phyloP scores from a whole-genome alignment of 2,888 invertebrate genomes.

The Scaptomyza cyrtandrae region DNA sequence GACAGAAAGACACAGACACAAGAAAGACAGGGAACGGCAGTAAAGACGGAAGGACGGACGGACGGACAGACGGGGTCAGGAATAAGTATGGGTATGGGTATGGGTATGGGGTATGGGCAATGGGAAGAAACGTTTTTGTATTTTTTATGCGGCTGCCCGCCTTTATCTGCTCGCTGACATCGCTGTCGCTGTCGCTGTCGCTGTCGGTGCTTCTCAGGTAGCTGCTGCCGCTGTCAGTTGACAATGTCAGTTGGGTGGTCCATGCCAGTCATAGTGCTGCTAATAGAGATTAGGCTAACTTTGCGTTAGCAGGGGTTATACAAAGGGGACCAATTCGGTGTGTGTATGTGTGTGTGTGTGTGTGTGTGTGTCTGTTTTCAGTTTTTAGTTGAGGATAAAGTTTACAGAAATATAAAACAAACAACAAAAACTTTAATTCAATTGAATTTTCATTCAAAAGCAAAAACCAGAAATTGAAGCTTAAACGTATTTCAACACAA shows the following conservation, averaged over 20 bases:
- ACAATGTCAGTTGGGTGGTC: constrained; percentile 73
- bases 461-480: not conserved
- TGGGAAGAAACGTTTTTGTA: constrained; percentile 20
- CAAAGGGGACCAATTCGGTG: constrained; percentile 6
- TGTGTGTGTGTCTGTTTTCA: not conserved
- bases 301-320: constrained; percentile 1
- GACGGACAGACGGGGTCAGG: not conserved
- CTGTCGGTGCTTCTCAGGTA: constrained; percentile 51
- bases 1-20: constrained; percentile 1
- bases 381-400: not conserved
- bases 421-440: too few relatives aligned
- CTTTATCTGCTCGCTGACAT: constrained; percentile 72
- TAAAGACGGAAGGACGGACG: too few relatives aligned
- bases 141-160: constrained; percentile 49
- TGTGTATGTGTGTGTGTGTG: not conserved
- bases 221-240: constrained; percentile 49
- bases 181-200: constrained; percentile 39
- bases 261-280: constrained; percentile 58
- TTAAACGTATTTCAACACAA: not conserved
- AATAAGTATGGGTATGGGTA: not conserved
- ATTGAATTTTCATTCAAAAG: not conserved
- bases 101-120: not conserved
- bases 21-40: not conserved
- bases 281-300: constrained; percentile 67
- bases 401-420: too few relatives aligned